Conservation (phyloP, 2,888 invertebrate species). For the Apomyelois bistriatella region DNA sequence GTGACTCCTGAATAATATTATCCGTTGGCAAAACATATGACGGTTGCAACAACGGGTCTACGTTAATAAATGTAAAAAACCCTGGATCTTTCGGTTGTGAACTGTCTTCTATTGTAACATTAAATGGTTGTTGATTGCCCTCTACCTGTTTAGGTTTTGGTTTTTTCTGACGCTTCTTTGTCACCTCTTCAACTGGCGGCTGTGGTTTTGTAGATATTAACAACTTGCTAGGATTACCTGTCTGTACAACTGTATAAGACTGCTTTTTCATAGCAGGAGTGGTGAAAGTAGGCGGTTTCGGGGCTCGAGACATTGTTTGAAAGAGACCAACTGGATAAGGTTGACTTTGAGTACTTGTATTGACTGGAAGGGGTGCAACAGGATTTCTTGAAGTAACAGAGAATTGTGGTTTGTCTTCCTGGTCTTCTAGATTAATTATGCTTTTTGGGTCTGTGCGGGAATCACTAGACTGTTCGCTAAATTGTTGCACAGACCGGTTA, state of each 20-base stretch:
- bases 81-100: conserved; percentile 46
- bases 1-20: conserved; percentile 70
- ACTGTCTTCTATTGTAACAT: conserved; percentile 47
- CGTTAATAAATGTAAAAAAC: conserved; percentile 69
- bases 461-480: not conserved
- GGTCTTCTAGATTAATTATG: conserved; percentile 32
- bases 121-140: conserved; percentile 39
- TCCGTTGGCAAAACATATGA: conserved; percentile 66
- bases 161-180: conserved; percentile 48
- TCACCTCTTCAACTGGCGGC: conserved; percentile 31
- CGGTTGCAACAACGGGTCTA: conserved; percentile 65
- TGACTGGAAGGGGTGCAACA: not conserved
- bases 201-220: conserved; percentile 66
- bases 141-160: conserved; percentile 25
- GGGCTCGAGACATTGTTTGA: conserved; percentile 43
- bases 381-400: not conserved
- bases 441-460: not conserved
- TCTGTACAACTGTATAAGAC: conserved; percentile 66
- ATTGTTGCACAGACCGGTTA: not conserved
- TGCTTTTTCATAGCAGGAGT: conserved; percentile 69
- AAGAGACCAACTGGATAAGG: conserved; percentile 72
- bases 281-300: conserved; percentile 39
- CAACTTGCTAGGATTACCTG: conserved; percentile 67
- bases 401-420: not conserved
- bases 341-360: conserved; percentile 20